Base-by-base conservation (phyloP, 2,113 vertebrate species). In the Brachyhypopomus gauderio region DNA sequence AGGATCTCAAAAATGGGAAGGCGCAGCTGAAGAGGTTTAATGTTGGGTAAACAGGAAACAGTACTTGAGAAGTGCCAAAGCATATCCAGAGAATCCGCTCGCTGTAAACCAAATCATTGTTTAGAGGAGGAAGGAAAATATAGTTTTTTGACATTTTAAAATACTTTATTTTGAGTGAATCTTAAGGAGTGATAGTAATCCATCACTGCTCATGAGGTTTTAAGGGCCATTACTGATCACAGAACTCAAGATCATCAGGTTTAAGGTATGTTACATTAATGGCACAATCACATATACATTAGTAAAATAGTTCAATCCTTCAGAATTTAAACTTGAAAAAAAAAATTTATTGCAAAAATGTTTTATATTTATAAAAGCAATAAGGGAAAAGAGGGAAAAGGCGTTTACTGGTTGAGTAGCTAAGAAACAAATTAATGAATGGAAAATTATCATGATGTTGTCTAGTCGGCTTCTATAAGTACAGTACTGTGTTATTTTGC, bases 11-110 rank as follows among this genome's bases (percentile, higher is more conserved):
- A 60, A 45, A 41, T 71, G 72, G 60, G 79, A 82, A 75, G 56
- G 56, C 64, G 71, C 58, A 76, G 34, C 30, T 79, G 41, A 63
- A 72, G 64, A 67, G 48, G 77, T 72, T 79, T 72, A 59, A 27
- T 80, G 64, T 66, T 76, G 59, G n/a, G 58, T 59, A 76, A 75
- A 41, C 64, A 82, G 64, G 75, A 79, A 36, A 79, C 75, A 75
- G 74, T 60, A 30, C 23, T 72, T 55, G 22, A 34, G 56, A 82
- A 52, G 25, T 72, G 74, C 64, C 80, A 82, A 77, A 60, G 62
- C 66, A 45, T 48, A 69, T 38, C 67, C 56, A 75, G 59, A 30
- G 34, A 34, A 69, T 38, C 22, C 72, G n/a, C n/a, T n/a, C n/a
- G n/a, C n/a, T 30, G 63, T 19, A 66, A 58, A 75, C 36, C 12